Conservation (phyloP, 2,113 vertebrate genomes). For the Megaleporinus macrocephalus region DNA sequence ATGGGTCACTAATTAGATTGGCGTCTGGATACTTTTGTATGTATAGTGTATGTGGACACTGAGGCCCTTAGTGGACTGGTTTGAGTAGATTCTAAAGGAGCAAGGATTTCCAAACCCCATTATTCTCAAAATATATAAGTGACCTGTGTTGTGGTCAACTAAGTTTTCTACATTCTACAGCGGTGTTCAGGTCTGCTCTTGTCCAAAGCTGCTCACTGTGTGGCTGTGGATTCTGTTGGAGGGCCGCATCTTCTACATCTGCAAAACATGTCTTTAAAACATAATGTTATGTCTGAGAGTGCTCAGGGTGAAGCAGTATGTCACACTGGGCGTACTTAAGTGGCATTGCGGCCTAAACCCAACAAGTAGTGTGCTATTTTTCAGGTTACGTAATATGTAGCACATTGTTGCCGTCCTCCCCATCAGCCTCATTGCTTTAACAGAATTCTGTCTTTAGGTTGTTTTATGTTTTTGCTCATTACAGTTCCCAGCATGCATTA, state of each 20-base stretch:
- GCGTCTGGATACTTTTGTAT: too few relatives aligned
- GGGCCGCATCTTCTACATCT: too few relatives aligned
- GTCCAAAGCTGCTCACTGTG: slow-evolving; percentile 10
- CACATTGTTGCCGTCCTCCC: too few relatives aligned
- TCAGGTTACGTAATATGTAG: too few relatives aligned
- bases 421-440: too few relatives aligned
- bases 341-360: too few relatives aligned
- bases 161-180: background rate
- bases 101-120: background rate
- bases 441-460: too few relatives aligned
- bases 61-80: background rate
- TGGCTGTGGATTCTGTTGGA: background rate
- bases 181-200: slow-evolving; percentile 16
- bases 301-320: background rate
- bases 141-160: slow-evolving; percentile 1
- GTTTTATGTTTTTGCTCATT: too few relatives aligned
- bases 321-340: background rate
- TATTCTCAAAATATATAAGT: background rate
- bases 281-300: background rate
- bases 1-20: too few relatives aligned
- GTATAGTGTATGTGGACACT: background rate
- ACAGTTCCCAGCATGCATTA: too few relatives aligned
- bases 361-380: too few relatives aligned
- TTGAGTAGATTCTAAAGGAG: background rate
- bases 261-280: too few relatives aligned